Evolutionary conservation across 2,113 vertebrate genomes (phyloP), one percentile per base, ranked within the genome.

Genomic region (Pongo abelii): DNA sequence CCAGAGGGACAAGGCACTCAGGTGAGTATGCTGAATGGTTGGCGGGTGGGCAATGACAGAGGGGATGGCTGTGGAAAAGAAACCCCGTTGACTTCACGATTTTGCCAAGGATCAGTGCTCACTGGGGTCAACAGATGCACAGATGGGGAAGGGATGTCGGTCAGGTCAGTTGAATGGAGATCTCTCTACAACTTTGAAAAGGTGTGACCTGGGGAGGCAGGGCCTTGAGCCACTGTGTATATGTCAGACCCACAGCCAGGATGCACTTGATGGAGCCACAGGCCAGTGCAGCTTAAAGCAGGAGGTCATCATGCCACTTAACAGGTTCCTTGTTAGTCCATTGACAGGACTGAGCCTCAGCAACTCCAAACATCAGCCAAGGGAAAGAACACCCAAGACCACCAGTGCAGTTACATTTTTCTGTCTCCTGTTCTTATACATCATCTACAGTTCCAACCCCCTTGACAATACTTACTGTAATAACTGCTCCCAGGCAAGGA

Each of bases 381-480:
- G 23, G n/a, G 69, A 87, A 77, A 93, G 0, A 96, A 40, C 3
- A 87, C 32, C 86, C 77, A 93, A 18, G 72, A 55, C 75, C 67
- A 79, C 96, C 12, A 35, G 61, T 55, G 35, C 4, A 52, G 61
- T 12, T 55, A 59, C 9, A 80, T 74, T 1, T 3, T 94, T 7
- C 88, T 91, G 93, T 97, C 94, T 97, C 92, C 40, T 75, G 93
- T 87, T 77, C 74, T 94, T 57, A 94, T 12, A 86, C 35, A 57
- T 69, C 74, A 96, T 90, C 75, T 69, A 85, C 4, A 67, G 57
- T 25, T 38, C 46, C 87, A 91, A 9, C 30, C n/a, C 43, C 93
- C 14, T n/a, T 84, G 17, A 84, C 97, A 91, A 96, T 98, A 99
- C 99, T 99, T 99, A 99, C 99, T 97, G 99, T 99, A 98, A 99